Base-by-base conservation (phyloP, 2,113 vertebrate species). In the Seriola quinqueradiata region DNA sequence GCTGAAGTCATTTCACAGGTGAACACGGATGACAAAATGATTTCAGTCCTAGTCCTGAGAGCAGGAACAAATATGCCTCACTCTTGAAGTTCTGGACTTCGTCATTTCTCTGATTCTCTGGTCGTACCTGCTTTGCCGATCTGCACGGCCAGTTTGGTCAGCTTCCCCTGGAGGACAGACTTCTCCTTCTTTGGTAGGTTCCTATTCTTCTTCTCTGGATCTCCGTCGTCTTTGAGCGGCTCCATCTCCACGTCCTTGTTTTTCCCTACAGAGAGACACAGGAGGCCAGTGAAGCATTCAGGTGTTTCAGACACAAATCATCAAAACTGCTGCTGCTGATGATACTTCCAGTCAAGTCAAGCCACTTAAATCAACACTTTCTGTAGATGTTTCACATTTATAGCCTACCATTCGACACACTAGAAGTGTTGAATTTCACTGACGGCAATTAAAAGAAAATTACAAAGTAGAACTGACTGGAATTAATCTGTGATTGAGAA, bases 141-240 rank as follows among this genome's bases (percentile, higher is more conserved):
- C 93, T 99, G 98, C 81, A 99, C 97, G 3, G 98, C 98, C 0
- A 99, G 87, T 77, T 99, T 98, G 63, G 98, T 99, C 55, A 99
- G 97, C 89, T 99, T 99, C 52, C 98, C 98, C 89, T 99, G 98
- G 68, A 99, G 96, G 88, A 99, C 98, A 0, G 98, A 99, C 90
- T 99, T 99, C 82, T 99, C 98, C 90, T 99, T 99, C 94, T 99
- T 99, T 88, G 97, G 96, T 80, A 97, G 87, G 75, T 95, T 97
- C 81, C 95, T 75, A 93, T 97, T 97, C 94, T 97, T 99, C 91
- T 98, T 98, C 78, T 96, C 96, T 76, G 93, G 95, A 82, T 97
- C 97, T 59, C 93, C 96, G n/a, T 96, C 97, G n/a, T 97, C 96
- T 61, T 97, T 98, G 82, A 99, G 93, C 2, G 97, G 96, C n/a